These are phyloP conservation scores for Elysia crispata DNA, from an alignment of 2,888 invertebrate species.

Conservation along the genomic window DNA sequence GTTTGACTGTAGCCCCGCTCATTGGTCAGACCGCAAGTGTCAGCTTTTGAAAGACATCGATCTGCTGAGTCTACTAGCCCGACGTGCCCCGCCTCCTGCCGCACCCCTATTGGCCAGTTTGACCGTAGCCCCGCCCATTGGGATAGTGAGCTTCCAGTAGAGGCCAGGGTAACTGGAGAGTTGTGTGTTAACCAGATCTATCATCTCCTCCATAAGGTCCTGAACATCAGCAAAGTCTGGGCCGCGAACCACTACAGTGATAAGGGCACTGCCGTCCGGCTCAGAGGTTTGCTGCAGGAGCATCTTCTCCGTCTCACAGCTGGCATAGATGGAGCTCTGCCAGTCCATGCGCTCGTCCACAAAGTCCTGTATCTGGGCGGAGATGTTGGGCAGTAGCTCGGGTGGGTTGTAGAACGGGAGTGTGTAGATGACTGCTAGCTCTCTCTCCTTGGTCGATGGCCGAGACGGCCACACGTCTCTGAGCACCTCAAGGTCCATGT, in stretches of 20 bases:
- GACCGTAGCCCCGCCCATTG: conserved; percentile 42
- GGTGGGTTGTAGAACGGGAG: conserved; percentile 64
- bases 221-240: conserved; percentile 52
- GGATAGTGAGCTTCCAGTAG: conserved; percentile 60
- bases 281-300: conserved; percentile 53
- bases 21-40: background rate
- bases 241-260: conserved; percentile 52
- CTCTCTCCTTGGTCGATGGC: conserved; percentile 51
- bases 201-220: conserved; percentile 58
- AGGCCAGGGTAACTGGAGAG: conserved; percentile 61
- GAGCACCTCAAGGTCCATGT: conserved; percentile 57
- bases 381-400: conserved; percentile 64
- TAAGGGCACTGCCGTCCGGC: conserved; percentile 1
- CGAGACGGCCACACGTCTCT: conserved; percentile 61
- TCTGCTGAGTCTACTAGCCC: background rate
- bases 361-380: conserved; percentile 64
- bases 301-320: conserved; percentile 59
- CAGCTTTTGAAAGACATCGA: conserved; percentile 28
- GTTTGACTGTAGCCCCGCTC: no score
- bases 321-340: conserved; percentile 67
- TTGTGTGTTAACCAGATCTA: conserved; percentile 60
- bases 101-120: background rate
- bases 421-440: conserved; percentile 53
- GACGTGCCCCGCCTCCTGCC: background rate
- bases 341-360: conserved; percentile 69